These are phyloP conservation scores for Axea sp. DNA, from an alignment of 2,888 invertebrate genomes.

Conservation along the genomic window DNA sequence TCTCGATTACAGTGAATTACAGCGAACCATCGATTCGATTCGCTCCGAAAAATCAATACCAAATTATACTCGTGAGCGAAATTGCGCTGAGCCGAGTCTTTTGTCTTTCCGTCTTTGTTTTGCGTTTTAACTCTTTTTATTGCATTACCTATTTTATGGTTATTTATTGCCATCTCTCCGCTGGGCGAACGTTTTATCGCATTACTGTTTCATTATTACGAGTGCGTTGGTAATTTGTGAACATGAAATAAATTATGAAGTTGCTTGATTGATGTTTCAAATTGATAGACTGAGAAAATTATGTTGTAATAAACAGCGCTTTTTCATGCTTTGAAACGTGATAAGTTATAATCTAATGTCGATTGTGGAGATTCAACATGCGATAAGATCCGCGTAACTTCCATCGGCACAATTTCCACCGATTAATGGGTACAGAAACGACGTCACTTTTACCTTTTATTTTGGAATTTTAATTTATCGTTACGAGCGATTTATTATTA, in stretches of 20 bases:
- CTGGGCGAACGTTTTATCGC: slow-evolving; percentile 26
- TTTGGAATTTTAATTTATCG: no score
- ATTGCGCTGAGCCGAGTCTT: slow-evolving; percentile 23
- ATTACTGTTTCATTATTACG: slow-evolving; percentile 34
- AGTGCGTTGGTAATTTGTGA: slow-evolving; percentile 18
- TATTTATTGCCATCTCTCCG: slow-evolving; percentile 44
- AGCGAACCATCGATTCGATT: slow-evolving; percentile 30
- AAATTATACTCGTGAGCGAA: slow-evolving; percentile 54
- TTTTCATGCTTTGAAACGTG: no score
- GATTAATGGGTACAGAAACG: no score
- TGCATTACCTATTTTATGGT: slow-evolving; percentile 9
- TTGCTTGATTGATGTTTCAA: slow-evolving; percentile 17
- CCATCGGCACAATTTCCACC: no score
- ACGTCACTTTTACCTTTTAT: no score
- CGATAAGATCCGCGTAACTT: no score
- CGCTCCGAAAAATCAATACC: slow-evolving; percentile 57
- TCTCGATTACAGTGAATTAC: slow-evolving; percentile 59
- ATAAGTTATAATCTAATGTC: no score
- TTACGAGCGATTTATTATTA: no score
- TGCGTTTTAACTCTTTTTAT: neutral
- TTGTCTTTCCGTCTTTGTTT: neutral
- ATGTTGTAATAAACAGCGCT: slow-evolving; percentile 34
- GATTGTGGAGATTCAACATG: no score
- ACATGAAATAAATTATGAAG: slow-evolving; percentile 24
- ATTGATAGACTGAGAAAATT: slow-evolving; percentile 30